phyloP scores from a whole-genome alignment of 2,113 vertebrate species.

The Cheirogaleus medius region DNA sequence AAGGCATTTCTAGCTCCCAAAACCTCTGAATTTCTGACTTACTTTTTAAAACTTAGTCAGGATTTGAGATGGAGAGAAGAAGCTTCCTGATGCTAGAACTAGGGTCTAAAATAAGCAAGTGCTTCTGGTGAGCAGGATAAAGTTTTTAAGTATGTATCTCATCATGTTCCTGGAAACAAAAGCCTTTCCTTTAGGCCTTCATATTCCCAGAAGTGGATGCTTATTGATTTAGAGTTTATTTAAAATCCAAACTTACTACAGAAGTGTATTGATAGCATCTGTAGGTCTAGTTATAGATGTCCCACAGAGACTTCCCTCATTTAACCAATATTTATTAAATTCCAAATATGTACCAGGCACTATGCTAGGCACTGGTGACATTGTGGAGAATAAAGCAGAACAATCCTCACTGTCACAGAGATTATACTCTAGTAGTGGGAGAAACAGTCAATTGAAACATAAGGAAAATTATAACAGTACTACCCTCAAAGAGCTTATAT shows the following conservation, averaged over 20 bases:
- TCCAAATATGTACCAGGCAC: neutral
- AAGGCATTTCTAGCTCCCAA: neutral
- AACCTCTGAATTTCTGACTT: neutral
- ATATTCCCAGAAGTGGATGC: neutral
- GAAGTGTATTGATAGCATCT: neutral
- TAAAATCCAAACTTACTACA: slow-evolving; percentile 51
- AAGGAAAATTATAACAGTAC: neutral
- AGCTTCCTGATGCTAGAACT: neutral
- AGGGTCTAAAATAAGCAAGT: slow-evolving; percentile 45
- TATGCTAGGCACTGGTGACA: neutral
- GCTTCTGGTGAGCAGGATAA: slow-evolving; percentile 25
- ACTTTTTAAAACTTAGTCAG: neutral
- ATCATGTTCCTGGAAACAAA: slow-evolving; percentile 11
- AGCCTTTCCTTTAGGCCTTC: slow-evolving; percentile 57
- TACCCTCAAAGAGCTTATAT: neutral
- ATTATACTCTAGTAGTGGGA: neutral
- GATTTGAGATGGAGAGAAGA: neutral
- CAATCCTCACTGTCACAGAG: neutral
- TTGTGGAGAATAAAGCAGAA: neutral
- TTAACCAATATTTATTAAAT: slow-evolving; percentile 29
- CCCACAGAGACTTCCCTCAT: slow-evolving; percentile 28
- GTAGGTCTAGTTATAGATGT: slow-evolving; percentile 41
- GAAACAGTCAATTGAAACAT: neutral
- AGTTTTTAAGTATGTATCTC: slow-evolving; percentile 54
- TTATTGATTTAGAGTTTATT: slow-evolving; percentile 52